Evolutionary conservation across 2,797 vertebrate species (phyloP).

Genomic region (Bradypus variegatus): DNA sequence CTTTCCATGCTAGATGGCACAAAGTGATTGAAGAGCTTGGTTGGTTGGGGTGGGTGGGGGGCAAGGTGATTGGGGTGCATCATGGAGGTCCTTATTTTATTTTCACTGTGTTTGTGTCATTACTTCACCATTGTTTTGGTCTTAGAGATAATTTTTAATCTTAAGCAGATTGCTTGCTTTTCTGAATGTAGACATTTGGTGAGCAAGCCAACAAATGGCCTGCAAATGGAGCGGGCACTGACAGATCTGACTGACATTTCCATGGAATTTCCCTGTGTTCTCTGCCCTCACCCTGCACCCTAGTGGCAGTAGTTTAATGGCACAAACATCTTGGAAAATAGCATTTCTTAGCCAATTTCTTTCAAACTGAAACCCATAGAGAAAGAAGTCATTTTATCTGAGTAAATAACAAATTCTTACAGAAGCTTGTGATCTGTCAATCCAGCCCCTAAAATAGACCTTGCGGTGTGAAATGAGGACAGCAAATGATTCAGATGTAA

Average conservation of each 20-base stretch:
- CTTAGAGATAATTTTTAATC: slow-evolving; percentile 28
- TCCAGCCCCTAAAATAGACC: slow-evolving; percentile 4
- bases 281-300: not conserved
- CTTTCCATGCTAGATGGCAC: slow-evolving; percentile 58
- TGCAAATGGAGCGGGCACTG: slow-evolving; percentile 55
- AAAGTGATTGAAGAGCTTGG: slow-evolving; percentile 59
- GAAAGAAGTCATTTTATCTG: slow-evolving; percentile 56
- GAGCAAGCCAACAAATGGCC: slow-evolving; percentile 62
- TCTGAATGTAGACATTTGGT: slow-evolving; percentile 53
- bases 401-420: slow-evolving; percentile 50
- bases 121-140: slow-evolving; percentile 34
- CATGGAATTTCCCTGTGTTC: slow-evolving; percentile 62
- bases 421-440: slow-evolving; percentile 33
- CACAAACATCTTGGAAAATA: slow-evolving; percentile 66
- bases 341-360: slow-evolving; percentile 42
- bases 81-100: not conserved
- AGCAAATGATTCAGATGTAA: slow-evolving; percentile 53
- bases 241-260: slow-evolving; percentile 60
- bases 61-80: slow-evolving; percentile 46
- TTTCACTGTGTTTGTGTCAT: slow-evolving; percentile 11
- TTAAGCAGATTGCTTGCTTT: slow-evolving; percentile 21
- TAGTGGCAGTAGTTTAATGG: slow-evolving; percentile 55
- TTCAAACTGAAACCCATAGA: slow-evolving; percentile 36
- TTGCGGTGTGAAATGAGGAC: slow-evolving; percentile 51
- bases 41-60: slow-evolving; percentile 43